Evolutionary conservation across 1,140 invertebrate genomes (phyloP).

Genomic region (Ceratosolen solmsi): DNA sequence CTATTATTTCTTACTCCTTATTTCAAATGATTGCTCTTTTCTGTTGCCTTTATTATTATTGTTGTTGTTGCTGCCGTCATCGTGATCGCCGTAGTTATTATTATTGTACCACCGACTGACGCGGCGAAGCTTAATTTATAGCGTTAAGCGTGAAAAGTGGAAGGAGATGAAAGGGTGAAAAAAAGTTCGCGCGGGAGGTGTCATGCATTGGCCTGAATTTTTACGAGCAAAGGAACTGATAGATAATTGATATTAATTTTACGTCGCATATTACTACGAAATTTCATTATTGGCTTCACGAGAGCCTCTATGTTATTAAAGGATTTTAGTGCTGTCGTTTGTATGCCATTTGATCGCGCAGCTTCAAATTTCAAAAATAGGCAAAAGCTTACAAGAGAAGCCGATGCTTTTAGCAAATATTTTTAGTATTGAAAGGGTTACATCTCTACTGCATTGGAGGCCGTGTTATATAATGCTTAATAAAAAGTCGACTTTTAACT

Average conservation of each 20-base stretch:
- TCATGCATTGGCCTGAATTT: background rate
- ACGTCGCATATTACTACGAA: background rate
- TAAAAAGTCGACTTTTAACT: background rate
- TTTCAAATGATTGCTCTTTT: background rate
- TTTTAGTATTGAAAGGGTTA: background rate
- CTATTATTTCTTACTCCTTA: background rate
- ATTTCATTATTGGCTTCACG: too few relatives aligned
- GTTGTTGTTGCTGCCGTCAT: background rate
- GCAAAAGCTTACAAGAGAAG: too few relatives aligned
- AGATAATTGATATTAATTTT: slow-evolving; percentile 3
- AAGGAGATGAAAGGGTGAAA: slow-evolving; percentile 27
- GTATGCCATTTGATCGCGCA: too few relatives aligned
- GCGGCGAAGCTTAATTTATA: background rate
- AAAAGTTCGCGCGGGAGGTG: slow-evolving; percentile 17
- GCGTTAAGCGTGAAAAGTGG: slow-evolving; percentile 26
- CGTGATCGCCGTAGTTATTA: background rate
- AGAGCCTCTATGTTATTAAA: too few relatives aligned
- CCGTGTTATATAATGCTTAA: background rate
- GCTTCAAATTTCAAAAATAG: too few relatives aligned
- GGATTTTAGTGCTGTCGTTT: too few relatives aligned
- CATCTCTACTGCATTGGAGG: background rate
- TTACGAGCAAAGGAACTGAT: background rate
- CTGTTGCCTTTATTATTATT: background rate
- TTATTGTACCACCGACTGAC: slow-evolving; percentile 16
- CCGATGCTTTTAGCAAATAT: background rate